A percentile compares a stretch with the other conserved stretches of the same genome.
These are phyloP conservation scores for Hippolais icterina DNA, from an alignment of 2,113 vertebrate species.

Conservation along the genomic window DNA sequence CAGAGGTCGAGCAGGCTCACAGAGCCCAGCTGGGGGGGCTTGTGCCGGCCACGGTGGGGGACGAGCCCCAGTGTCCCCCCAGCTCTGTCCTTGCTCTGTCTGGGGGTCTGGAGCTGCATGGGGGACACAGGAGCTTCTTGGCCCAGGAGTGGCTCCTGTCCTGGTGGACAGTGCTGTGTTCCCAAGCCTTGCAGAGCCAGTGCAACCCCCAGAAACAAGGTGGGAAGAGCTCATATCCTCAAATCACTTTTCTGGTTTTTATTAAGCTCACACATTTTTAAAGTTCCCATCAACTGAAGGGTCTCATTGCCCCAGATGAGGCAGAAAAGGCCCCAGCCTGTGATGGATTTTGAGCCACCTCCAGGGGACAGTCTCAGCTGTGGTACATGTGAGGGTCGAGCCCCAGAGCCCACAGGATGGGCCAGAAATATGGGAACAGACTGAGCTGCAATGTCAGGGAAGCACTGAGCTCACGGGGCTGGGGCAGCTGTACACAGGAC, in stretches of 20 bases:
- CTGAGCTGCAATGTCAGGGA: neutral
- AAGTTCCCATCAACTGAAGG: neutral
- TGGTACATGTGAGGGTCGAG: fast-evolving
- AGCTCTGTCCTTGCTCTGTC: neutral
- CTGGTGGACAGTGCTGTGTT: fast-evolving
- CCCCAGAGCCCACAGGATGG: fast-evolving
- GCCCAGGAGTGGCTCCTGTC: neutral
- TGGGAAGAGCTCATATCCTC: neutral
- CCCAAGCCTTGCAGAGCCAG: neutral
- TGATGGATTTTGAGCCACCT: fast-evolving
- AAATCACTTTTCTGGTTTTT: neutral
- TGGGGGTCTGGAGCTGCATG: fast-evolving
- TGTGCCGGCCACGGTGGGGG: neutral
- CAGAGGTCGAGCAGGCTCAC: fast-evolving
- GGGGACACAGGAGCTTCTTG: fast-evolving
- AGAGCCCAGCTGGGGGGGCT: neutral
- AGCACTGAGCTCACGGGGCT: neutral
- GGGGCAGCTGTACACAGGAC: neutral
- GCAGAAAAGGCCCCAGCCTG: neutral
- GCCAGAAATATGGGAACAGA: neutral
- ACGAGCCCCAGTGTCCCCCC: neutral
- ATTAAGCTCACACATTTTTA: neutral
- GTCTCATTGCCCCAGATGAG: neutral
- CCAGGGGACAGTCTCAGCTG: neutral
- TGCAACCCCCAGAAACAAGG: neutral